A percentile compares a stretch with the other conserved stretches of the same genome.
phyloP scores from a whole-genome alignment of 30 jellyfish, hydroid and myxozoan species.

The Mastigias papua region DNA sequence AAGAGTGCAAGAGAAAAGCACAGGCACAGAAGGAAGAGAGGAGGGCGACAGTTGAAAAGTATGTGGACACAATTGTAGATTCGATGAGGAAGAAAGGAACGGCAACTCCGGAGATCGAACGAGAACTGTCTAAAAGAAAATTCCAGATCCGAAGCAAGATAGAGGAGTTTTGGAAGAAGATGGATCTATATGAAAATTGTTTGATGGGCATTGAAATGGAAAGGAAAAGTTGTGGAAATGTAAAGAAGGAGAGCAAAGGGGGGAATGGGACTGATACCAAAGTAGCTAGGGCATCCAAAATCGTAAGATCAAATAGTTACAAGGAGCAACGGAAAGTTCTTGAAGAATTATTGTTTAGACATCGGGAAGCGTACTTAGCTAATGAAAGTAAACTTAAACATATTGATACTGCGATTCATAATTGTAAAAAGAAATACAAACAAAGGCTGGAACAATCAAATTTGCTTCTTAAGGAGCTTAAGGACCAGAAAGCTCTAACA shows the following conservation, averaged over 20 bases:
- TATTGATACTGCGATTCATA: conserved; percentile 44
- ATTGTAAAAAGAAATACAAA: conserved; percentile 46
- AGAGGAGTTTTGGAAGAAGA: conserved; percentile 94
- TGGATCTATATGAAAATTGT: conserved; percentile 91
- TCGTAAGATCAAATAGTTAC: background rate
- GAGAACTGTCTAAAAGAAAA: conserved; percentile 74
- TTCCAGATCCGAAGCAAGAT: conserved; percentile 73
- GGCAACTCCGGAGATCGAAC: conserved; percentile 32
- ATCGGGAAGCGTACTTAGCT: conserved; percentile 43
- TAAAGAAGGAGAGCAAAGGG: background rate
- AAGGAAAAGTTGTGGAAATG: conserved; percentile 32
- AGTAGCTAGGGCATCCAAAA: background rate
- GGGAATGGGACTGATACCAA: background rate
- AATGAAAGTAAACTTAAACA: conserved; percentile 39
- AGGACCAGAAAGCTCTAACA: conserved; percentile 66
- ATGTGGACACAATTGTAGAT: conserved; percentile 57
- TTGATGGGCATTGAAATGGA: conserved; percentile 79
- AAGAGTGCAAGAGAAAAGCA: conserved; percentile 43
- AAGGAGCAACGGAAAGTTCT: conserved; percentile 61
- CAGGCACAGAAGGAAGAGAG: conserved; percentile 63
- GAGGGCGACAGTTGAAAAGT: conserved; percentile 69
- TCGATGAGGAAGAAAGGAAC: conserved; percentile 32
- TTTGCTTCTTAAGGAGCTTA: conserved; percentile 52
- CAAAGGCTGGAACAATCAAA: conserved; percentile 48
- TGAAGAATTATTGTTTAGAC: conserved; percentile 65